phyloP scores from a whole-genome alignment of 1,140 invertebrate genomes.

The Macrosteles quadrilineatus region DNA sequence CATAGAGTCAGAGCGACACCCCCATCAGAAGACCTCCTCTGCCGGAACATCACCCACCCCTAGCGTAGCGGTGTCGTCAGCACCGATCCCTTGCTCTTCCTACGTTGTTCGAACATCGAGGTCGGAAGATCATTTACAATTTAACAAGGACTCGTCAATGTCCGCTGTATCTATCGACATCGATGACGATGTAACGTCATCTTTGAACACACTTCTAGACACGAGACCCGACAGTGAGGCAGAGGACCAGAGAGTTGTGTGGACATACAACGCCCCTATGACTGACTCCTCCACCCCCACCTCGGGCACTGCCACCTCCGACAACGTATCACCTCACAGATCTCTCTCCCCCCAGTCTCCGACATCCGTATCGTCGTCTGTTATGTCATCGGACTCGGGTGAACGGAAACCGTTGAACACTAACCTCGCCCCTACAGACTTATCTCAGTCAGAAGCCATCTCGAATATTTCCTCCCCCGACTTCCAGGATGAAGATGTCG shows the following conservation, averaged over 20 bases:
- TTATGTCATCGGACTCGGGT: constrained; percentile 72
- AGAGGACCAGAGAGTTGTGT: constrained; percentile 70
- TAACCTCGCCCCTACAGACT: constrained; percentile 36
- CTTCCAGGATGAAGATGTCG: constrained; percentile 74
- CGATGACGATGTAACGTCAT: constrained; percentile 91
- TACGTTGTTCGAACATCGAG: constrained; percentile 64
- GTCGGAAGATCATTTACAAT: constrained; percentile 83
- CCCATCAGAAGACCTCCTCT: constrained; percentile 35
- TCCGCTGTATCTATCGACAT: constrained; percentile 86
- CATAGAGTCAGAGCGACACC: constrained; percentile 55
- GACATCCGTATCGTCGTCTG: constrained; percentile 81
- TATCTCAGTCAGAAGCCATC: constrained; percentile 68
- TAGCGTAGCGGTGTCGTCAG: constrained; percentile 30
- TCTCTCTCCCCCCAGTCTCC: constrained; percentile 76
- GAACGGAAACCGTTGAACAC: constrained; percentile 44
- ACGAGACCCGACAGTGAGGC: constrained; percentile 55
- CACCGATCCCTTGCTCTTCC: constrained; percentile 39
- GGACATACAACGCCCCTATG: constrained; percentile 84
- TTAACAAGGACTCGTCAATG: constrained; percentile 61
- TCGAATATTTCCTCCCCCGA: constrained; percentile 86
- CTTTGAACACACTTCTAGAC: constrained; percentile 85
- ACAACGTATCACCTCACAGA: constrained; percentile 50
- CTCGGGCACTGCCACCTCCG: constrained; percentile 45
- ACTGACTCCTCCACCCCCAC: constrained; percentile 29
- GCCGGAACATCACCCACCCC: constrained; percentile 38